Evolutionary conservation across 2,888 invertebrate genomes (phyloP).

Genomic region (Drosophila kuntzei): DNA sequence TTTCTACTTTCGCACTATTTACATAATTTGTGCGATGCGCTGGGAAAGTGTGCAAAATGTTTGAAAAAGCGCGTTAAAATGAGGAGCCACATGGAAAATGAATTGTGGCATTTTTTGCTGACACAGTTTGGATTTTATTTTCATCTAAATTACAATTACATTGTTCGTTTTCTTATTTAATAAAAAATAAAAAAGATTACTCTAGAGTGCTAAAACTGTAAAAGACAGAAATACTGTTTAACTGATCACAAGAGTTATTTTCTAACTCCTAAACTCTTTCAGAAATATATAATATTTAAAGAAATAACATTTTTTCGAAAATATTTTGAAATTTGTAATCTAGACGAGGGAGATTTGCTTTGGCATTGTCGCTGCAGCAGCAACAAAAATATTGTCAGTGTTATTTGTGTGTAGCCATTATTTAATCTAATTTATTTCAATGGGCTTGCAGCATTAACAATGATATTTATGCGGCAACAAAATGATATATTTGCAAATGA

Average conservation of each 20-base stretch:
- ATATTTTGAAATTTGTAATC: neutral
- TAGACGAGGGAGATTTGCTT: neutral
- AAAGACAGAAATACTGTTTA: neutral
- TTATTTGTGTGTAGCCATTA: slow-evolving; percentile 21
- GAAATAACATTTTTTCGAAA: neutral
- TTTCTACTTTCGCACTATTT: slow-evolving; percentile 57
- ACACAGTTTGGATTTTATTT: slow-evolving; percentile 15
- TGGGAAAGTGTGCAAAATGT: slow-evolving; percentile 55
- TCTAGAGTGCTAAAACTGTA: neutral
- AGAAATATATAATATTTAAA: neutral
- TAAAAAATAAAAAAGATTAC: no score
- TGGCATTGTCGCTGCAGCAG: slow-evolving; percentile 4
- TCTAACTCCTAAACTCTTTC: no score
- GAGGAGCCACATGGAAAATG: slow-evolving; percentile 51
- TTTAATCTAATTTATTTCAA: slow-evolving; percentile 48
- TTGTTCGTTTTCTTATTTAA: neutral
- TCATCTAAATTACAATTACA: slow-evolving; percentile 10
- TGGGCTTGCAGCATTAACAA: slow-evolving; percentile 30
- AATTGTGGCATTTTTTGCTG: slow-evolving; percentile 51
- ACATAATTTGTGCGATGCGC: slow-evolving; percentile 49
- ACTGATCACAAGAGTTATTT: no score
- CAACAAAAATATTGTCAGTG: slow-evolving; percentile 15
- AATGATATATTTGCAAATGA: slow-evolving; percentile 19
- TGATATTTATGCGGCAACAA: slow-evolving; percentile 27
- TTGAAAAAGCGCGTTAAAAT: slow-evolving; percentile 58